Conservation (phyloP, 2,888 invertebrate species). For the Myopa testacea region DNA sequence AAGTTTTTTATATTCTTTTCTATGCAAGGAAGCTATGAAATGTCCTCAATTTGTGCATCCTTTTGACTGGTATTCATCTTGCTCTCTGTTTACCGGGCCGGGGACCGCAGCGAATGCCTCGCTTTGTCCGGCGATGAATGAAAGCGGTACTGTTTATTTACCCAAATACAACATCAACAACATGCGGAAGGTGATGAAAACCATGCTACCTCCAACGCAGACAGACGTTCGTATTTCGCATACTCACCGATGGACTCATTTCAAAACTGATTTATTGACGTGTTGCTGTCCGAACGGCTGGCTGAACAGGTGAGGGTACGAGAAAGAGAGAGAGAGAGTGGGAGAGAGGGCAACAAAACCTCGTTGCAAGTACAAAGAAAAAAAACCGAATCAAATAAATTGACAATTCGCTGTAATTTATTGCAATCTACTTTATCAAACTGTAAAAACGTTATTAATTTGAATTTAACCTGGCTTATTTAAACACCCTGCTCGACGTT, state of each 20-base stretch:
- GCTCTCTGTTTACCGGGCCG: background rate
- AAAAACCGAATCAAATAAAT: slow-evolving; percentile 17
- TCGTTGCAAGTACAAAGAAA: background rate
- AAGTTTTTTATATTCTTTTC: background rate
- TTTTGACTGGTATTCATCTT: slow-evolving; percentile 16
- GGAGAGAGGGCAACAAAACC: background rate
- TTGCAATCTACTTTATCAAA: slow-evolving; percentile 11
- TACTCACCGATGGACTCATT: background rate
- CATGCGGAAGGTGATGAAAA: background rate
- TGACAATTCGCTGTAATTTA: slow-evolving; percentile 19
- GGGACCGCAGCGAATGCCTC: background rate
- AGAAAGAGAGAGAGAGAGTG: background rate
- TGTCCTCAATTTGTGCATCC: slow-evolving; percentile 37
- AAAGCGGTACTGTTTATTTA: slow-evolving; percentile 31
- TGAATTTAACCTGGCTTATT: slow-evolving; percentile 1
- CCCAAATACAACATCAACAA: slow-evolving; percentile 1
- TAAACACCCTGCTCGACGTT: background rate
- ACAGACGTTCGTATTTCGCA: slow-evolving; percentile 11
- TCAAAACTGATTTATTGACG: slow-evolving; percentile 34
- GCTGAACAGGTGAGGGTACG: background rate
- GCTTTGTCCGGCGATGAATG: slow-evolving; percentile 19
- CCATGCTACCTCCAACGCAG: background rate
- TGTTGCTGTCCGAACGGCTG: slow-evolving; percentile 15
- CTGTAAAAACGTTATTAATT: background rate
- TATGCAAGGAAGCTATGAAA: background rate